These are phyloP conservation scores for Hydroisotoma schaefferi DNA, from an alignment of 2,888 invertebrate species.

Conservation along the genomic window DNA sequence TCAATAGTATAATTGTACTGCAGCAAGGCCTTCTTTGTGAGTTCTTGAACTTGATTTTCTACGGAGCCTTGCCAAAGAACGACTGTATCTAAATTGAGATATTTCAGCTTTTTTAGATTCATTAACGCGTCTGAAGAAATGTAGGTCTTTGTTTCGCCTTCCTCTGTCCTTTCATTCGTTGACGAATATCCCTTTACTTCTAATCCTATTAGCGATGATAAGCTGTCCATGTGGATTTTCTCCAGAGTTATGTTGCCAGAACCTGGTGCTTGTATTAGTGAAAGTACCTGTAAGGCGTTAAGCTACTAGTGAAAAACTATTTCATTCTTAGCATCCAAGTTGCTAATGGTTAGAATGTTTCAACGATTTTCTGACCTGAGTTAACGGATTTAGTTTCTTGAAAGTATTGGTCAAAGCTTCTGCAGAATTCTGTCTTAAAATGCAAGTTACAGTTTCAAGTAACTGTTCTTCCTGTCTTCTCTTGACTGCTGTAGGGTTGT, in stretches of 20 bases:
- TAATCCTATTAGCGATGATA: conserved; percentile 58
- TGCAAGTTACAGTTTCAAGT: conserved; percentile 41
- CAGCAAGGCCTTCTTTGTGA: neutral
- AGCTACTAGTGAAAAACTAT: neutral
- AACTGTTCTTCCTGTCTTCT: conserved; percentile 19
- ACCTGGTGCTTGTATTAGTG: conserved; percentile 59
- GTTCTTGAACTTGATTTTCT: conserved; percentile 21
- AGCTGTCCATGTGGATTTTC: conserved; percentile 55
- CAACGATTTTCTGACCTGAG: conserved; percentile 30
- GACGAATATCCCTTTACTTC: conserved; percentile 60
- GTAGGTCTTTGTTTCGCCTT: conserved; percentile 1
- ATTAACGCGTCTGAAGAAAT: conserved; percentile 35
- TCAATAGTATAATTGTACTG: conserved; percentile 29
- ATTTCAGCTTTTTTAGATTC: conserved; percentile 27
- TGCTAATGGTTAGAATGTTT: neutral
- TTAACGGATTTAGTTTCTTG: conserved; percentile 12
- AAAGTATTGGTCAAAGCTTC: conserved; percentile 14
- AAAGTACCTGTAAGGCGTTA: conserved; percentile 52
- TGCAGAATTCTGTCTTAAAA: conserved; percentile 32
- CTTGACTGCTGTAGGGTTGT: conserved; percentile 28
- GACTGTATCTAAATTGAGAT: conserved; percentile 39
- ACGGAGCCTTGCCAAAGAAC: conserved; percentile 27
- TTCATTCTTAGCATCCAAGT: neutral
- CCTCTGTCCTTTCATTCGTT: conserved; percentile 32
- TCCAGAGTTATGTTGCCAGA: conserved; percentile 55